These are phyloP conservation scores for Myopa tessellatipennis DNA, from an alignment of 2,888 invertebrate genomes.

Conservation along the genomic window DNA sequence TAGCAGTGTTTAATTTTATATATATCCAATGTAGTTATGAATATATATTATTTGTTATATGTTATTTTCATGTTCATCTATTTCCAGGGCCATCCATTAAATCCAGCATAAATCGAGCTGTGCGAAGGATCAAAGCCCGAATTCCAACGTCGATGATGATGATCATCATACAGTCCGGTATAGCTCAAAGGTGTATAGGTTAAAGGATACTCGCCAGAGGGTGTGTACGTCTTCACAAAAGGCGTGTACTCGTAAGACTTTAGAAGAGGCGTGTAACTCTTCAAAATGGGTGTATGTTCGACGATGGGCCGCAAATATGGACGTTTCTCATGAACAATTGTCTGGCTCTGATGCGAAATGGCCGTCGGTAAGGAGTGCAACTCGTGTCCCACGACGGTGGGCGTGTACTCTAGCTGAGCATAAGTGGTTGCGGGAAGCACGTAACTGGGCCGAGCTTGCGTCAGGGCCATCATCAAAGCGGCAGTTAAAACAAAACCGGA, in stretches of 20 bases:
- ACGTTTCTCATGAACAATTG: slow-evolving; percentile 65
- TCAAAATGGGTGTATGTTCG: slow-evolving; percentile 53
- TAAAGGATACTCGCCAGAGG: slow-evolving; percentile 37
- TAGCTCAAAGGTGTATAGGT: slow-evolving; percentile 49
- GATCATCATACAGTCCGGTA: slow-evolving; percentile 50
- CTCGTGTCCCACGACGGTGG: slow-evolving; percentile 61
- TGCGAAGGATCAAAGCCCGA: slow-evolving; percentile 44
- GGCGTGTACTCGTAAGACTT: slow-evolving; percentile 39
- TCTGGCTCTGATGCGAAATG: slow-evolving; percentile 64
- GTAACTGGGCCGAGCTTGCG: slow-evolving; percentile 57
- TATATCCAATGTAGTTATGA: too few species aligned
- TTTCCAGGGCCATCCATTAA: background rate
- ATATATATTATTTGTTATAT: too few species aligned
- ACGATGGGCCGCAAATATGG: slow-evolving; percentile 62
- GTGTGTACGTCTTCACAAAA: slow-evolving; percentile 31
- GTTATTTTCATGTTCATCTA: background rate
- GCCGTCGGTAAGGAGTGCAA: slow-evolving; percentile 58
- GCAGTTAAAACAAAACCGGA: background rate
- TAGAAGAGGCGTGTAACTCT: slow-evolving; percentile 49
- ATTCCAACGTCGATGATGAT: slow-evolving; percentile 48
- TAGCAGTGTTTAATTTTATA: too few species aligned
- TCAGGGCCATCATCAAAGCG: slow-evolving; percentile 39
- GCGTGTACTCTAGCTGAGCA: slow-evolving; percentile 57
- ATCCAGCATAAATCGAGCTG: background rate
- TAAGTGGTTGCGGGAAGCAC: slow-evolving; percentile 52